phyloP scores from a whole-genome alignment of 2,888 invertebrate species.

The Andricus curvator region DNA sequence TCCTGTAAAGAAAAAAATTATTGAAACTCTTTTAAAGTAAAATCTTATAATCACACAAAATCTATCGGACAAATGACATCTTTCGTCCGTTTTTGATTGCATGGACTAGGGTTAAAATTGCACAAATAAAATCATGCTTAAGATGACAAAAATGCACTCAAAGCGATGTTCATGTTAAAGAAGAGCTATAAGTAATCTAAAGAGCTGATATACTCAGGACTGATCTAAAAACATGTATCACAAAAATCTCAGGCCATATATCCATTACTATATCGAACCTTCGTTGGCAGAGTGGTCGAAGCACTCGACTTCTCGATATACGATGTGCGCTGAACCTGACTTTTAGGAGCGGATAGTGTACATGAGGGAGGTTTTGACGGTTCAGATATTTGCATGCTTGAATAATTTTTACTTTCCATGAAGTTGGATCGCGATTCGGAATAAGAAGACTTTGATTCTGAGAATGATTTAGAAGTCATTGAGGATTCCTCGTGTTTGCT shows the following conservation, averaged over 20 bases:
- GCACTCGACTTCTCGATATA: slow-evolving; percentile 69
- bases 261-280: slow-evolving; percentile 70
- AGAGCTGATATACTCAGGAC: background rate
- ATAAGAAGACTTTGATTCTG: slow-evolving; percentile 68
- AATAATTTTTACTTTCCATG: slow-evolving; percentile 70
- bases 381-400: slow-evolving; percentile 65
- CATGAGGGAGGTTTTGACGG: slow-evolving; percentile 54
- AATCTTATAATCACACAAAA: background rate
- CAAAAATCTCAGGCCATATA: slow-evolving; percentile 47
- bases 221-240: slow-evolving; percentile 51
- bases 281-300: slow-evolving; percentile 66
- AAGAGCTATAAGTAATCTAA: background rate
- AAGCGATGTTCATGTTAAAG: background rate
- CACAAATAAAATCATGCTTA: background rate
- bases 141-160: background rate
- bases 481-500: slow-evolving; percentile 70
- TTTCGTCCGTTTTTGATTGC: too few relatives aligned
- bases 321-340: slow-evolving; percentile 69
- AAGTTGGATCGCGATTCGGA: slow-evolving; percentile 70
- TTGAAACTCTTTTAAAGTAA: background rate
- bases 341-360: slow-evolving; percentile 56
- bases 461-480: slow-evolving; percentile 55
- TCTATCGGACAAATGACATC: background rate
- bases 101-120: background rate
- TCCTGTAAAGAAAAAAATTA: slow-evolving; percentile 78